Base-by-base conservation (phyloP, 2,113 vertebrate species). In the Platichthys flesus region DNA sequence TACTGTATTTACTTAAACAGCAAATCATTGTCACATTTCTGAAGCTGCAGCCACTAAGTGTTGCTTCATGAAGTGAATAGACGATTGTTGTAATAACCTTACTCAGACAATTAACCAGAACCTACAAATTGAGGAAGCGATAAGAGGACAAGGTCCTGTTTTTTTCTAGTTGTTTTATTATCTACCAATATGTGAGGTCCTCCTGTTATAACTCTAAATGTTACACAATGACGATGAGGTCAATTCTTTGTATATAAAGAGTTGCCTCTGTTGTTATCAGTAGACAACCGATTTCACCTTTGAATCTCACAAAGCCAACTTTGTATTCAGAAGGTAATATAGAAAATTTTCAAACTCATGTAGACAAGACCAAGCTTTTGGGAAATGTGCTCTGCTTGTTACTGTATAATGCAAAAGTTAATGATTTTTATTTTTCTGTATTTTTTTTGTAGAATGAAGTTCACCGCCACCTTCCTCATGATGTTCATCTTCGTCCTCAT, bases 401-500 rank as follows among this genome's bases (percentile, higher is more conserved):
- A 31, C 35, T 37, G 35, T 52, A 20, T 23, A 23, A 55, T 21
- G 52, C 5, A 9, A 37, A 55, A 9, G 5, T 18, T n/a, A 52
- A n/a, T 1, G 13, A 52, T 52, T 0, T 52, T 52, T 20, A 5
- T 9, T 72, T 21, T 4, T 47, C 5, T 13, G 47, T 57, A 9
- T 57, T 0, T 1, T 57, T 4, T 82, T 86, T 5, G 72, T 86
- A 60, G 58, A 26, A 60, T 60, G 58, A 60, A 60, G 58, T 35
- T 6, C 14, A 10, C 58, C 10, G 58, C 28, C 1, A 18, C 16
- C 15, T 60, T 60, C 5, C 58, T 60, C 5, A 18, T 37, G 58
- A n/a, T 60, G 58, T 35, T 35, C 58, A 5, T 60, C 28, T 15
- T 60, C 6, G 58, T 60, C 58, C 26, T 60, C 24, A 60, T 60